These are phyloP conservation scores for Saguinus midas DNA, from an alignment of 2,113 vertebrate species.

Conservation along the genomic window DNA sequence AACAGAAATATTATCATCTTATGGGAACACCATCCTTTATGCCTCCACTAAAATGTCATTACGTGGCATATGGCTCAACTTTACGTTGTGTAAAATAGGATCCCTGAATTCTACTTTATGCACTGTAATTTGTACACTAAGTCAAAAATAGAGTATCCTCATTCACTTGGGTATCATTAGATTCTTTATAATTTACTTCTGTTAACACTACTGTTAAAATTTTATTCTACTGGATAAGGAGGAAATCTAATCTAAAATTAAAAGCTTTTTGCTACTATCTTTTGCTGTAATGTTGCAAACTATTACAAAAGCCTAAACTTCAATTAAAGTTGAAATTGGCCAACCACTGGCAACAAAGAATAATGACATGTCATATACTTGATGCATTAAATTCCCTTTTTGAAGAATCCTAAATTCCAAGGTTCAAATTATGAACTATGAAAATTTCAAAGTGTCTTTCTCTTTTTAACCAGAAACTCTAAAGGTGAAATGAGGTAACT, in stretches of 20 bases:
- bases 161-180: background rate
- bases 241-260: slow-evolving; percentile 27
- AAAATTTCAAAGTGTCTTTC: background rate
- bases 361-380: background rate
- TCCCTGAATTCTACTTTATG: background rate
- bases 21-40: background rate
- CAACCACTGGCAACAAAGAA: background rate
- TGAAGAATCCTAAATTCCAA: background rate
- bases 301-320: background rate
- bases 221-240: slow-evolving; percentile 11
- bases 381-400: background rate
- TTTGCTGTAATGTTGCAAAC: background rate
- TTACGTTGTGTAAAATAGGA: background rate
- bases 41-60: background rate
- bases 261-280: background rate
- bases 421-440: background rate
- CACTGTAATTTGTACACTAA: background rate
- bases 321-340: background rate
- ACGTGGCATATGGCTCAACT: background rate
- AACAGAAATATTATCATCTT: background rate
- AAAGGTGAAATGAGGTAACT: background rate
- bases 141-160: background rate
- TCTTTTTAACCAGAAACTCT: background rate
- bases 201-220: background rate
- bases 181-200: background rate